These are phyloP conservation scores for Mercenaria mercenaria DNA, from an alignment of 1,140 invertebrate species.

Conservation along the genomic window DNA sequence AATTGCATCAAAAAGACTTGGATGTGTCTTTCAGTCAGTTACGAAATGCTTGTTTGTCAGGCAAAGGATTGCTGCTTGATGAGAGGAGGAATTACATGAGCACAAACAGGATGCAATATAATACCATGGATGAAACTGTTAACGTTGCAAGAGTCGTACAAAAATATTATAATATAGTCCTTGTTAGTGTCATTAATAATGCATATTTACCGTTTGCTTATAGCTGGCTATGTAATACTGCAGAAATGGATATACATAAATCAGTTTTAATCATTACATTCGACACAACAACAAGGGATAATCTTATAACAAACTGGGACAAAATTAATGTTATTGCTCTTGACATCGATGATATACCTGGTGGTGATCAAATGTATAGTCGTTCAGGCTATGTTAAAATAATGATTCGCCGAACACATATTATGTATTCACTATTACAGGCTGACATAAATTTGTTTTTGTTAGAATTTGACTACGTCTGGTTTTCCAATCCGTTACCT, in stretches of 20 bases:
- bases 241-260: conserved; percentile 74
- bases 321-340: conserved; percentile 67
- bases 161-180: too few relatives aligned
- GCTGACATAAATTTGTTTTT: conserved; percentile 71
- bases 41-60: too few relatives aligned
- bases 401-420: conserved; percentile 72
- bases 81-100: too few relatives aligned
- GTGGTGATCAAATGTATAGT: conserved; percentile 73
- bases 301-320: conserved; percentile 70
- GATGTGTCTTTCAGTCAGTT: too few relatives aligned
- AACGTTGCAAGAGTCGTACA: too few relatives aligned
- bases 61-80: too few relatives aligned
- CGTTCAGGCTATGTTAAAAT: conserved; percentile 75
- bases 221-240: conserved; percentile 80
- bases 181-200: conserved; percentile 76
- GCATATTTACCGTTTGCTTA: conserved; percentile 76
- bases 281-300: conserved; percentile 63
- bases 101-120: too few relatives aligned
- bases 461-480: conserved; percentile 79
- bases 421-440: conserved; percentile 68
- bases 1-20: too few relatives aligned
- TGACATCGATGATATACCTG: neutral
- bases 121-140: too few relatives aligned
- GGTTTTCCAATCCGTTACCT: conserved; percentile 73
- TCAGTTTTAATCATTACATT: conserved; percentile 72